Evolutionary conservation across 2,113 vertebrate genomes (phyloP).

Genomic region (Megaptera novaeangliae): DNA sequence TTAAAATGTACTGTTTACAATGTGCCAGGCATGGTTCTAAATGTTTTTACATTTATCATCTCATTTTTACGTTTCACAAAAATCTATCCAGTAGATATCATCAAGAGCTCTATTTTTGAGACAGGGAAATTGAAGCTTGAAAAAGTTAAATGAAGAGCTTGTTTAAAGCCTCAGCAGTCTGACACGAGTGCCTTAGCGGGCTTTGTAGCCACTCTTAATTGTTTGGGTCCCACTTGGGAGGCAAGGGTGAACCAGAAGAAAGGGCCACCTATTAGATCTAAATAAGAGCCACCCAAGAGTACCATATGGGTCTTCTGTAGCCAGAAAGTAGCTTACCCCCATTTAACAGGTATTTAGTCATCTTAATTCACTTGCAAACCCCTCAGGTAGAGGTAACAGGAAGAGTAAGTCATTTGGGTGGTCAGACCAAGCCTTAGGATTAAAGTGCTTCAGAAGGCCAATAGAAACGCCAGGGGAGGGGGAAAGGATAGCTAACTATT

Average conservation of each 20-base stretch:
- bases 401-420: background rate
- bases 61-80: background rate
- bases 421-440: background rate
- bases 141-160: background rate
- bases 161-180: background rate
- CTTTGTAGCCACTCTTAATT: background rate
- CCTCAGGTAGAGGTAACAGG: background rate
- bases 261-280: background rate
- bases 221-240: background rate
- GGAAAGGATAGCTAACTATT: background rate
- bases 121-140: background rate
- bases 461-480: background rate
- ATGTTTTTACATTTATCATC: background rate
- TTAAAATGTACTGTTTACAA: background rate
- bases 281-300: background rate
- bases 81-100: background rate
- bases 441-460: background rate
- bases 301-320: background rate
- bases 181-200: background rate
- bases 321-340: background rate
- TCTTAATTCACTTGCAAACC: background rate
- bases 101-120: background rate
- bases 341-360: background rate
- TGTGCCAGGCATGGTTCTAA: background rate
- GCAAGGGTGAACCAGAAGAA: background rate